These are phyloP conservation scores for Disparrhopalites patrizii DNA, from an alignment of 2,888 invertebrate species.

Conservation along the genomic window DNA sequence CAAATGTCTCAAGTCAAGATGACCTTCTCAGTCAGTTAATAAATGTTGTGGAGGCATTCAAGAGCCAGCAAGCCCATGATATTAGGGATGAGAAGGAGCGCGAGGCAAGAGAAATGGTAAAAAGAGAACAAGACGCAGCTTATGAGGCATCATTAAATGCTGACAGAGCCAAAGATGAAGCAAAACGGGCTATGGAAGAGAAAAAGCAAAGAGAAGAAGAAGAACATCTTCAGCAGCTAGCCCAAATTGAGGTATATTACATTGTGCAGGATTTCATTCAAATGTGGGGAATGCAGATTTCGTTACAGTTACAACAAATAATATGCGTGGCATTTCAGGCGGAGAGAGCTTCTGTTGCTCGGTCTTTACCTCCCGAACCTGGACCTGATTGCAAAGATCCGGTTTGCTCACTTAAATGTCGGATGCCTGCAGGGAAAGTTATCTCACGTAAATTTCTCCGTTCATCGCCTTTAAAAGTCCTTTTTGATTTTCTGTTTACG, in stretches of 20 bases:
- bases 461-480: constrained; percentile 39
- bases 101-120: constrained; percentile 81
- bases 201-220: constrained; percentile 54
- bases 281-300: too few relatives aligned
- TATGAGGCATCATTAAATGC: constrained; percentile 84
- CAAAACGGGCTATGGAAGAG: constrained; percentile 71
- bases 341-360: constrained; percentile 37
- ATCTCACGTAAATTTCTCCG: constrained; percentile 45
- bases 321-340: constrained; percentile 25
- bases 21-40: constrained; percentile 82
- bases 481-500: constrained; percentile 47
- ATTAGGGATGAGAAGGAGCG: constrained; percentile 80
- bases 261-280: too few relatives aligned
- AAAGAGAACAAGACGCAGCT: constrained; percentile 89
- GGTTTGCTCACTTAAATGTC: constrained; percentile 44
- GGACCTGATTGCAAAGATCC: constrained; percentile 37
- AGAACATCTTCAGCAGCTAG: constrained; percentile 61
- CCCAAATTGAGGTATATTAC: constrained; percentile 61
- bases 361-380: constrained; percentile 44
- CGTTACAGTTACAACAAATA: background rate
- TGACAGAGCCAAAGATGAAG: constrained; percentile 84
- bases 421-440: constrained; percentile 46
- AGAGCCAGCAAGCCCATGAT: constrained; percentile 71
- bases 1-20: constrained; percentile 64
- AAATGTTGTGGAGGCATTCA: constrained; percentile 78